Percentiles rank a stretch among this genome's conserved stretches.
phyloP scores from a whole-genome alignment of 1,140 invertebrate genomes.

The Hormaphis cornu region DNA sequence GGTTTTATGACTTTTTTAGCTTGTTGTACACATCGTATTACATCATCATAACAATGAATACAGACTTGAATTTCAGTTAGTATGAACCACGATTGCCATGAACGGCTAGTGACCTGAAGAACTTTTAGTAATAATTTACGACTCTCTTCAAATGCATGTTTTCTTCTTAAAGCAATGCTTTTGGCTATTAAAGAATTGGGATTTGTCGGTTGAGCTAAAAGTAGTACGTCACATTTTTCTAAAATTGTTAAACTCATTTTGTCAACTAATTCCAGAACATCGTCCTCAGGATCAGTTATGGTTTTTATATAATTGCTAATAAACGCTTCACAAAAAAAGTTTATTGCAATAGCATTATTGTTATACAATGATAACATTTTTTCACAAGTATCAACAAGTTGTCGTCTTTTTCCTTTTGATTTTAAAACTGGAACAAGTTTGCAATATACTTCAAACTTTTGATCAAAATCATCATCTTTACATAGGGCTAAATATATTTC shows the following conservation, averaged over 20 bases:
- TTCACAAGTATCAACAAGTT: neutral
- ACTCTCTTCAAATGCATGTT: neutral
- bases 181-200: constrained; percentile 20
- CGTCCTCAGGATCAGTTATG: neutral
- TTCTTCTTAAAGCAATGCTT: constrained; percentile 6
- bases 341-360: neutral
- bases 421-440: constrained; percentile 19
- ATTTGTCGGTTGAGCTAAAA: constrained; percentile 8
- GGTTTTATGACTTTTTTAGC: constrained; percentile 14
- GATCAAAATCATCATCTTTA: constrained; percentile 1
- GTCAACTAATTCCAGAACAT: neutral
- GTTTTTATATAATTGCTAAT: constrained; percentile 19
- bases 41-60: constrained; percentile 4
- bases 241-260: neutral
- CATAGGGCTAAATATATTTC: constrained; percentile 2
- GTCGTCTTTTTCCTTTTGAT: constrained; percentile 10
- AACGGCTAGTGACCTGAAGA: neutral
- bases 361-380: constrained; percentile 10
- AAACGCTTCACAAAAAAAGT: constrained; percentile 13
- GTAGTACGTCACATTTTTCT: constrained; percentile 2
- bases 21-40: constrained; percentile 11
- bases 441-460: constrained; percentile 17
- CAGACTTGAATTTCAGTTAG: constrained; percentile 5
- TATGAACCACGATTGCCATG: constrained; percentile 21
- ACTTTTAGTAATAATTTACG: constrained; percentile 17